phyloP scores from a whole-genome alignment of 1,140 invertebrate species.

The Anastatus disparis region DNA sequence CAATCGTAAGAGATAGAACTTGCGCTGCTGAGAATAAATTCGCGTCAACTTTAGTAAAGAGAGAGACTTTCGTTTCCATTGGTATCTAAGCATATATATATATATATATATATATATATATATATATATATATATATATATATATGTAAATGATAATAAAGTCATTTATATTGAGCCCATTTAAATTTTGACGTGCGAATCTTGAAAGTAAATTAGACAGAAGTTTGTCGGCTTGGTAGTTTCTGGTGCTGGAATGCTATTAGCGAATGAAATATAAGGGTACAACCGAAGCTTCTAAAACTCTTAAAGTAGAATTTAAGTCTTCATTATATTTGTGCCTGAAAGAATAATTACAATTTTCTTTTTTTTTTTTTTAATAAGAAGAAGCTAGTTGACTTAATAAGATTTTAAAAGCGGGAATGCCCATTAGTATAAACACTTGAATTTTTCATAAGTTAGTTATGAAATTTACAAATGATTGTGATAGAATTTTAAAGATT shows the following conservation, averaged over 20 bases:
- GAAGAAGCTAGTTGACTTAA: neutral
- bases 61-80: neutral
- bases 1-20: neutral
- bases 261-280: slow-evolving; percentile 17
- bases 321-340: slow-evolving; percentile 4
- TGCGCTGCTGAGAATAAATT: neutral
- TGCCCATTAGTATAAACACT: no score
- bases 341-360: slow-evolving; percentile 6
- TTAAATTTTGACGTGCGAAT: slow-evolving; percentile 34
- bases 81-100: neutral
- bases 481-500: no score
- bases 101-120: neutral
- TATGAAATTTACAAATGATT: no score
- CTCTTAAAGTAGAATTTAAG: slow-evolving; percentile 3
- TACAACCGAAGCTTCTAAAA: neutral
- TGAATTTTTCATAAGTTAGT: no score
- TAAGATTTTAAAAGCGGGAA: no score
- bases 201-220: slow-evolving; percentile 35
- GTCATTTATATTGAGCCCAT: slow-evolving; percentile 17
- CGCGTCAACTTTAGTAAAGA: neutral
- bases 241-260: neutral
- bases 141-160: neutral
- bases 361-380: no score
- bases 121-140: neutral
- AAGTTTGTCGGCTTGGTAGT: slow-evolving; percentile 22